These are phyloP conservation scores for Thinocorus orbignyianus DNA, from an alignment of 2,113 vertebrate genomes.

Conservation along the genomic window DNA sequence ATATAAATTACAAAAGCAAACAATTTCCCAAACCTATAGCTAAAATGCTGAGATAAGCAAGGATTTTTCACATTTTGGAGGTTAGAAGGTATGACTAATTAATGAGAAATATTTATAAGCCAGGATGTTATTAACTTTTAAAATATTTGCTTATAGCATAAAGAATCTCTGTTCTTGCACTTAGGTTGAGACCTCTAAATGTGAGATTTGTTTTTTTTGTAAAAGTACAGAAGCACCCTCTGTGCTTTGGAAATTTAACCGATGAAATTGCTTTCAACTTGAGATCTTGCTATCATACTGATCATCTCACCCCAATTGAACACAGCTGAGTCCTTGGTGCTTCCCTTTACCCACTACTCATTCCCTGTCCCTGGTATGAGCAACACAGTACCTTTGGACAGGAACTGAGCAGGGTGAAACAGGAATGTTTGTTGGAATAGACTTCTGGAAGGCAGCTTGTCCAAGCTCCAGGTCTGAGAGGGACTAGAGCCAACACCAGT, in stretches of 20 bases:
- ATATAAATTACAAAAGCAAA: not conserved
- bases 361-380: not conserved
- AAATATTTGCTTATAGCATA: slow-evolving; percentile 3
- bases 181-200: not conserved
- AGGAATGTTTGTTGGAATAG: not conserved
- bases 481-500: not conserved
- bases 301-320: not conserved
- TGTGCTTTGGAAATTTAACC: not conserved
- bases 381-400: not conserved
- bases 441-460: not conserved
- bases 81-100: not conserved
- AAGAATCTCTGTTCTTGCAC: not conserved
- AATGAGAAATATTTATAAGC: slow-evolving; percentile 6
- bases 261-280: not conserved
- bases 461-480: not conserved
- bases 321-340: not conserved
- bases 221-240: not conserved
- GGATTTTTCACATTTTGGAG: not conserved
- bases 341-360: not conserved
- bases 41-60: not conserved
- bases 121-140: not conserved
- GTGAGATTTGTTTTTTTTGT: not conserved
- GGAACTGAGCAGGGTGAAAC: not conserved
- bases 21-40: not conserved
- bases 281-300: not conserved